Base-by-base conservation (phyloP, 2,113 vertebrate species). In the Phyllopteryx taeniolatus region DNA sequence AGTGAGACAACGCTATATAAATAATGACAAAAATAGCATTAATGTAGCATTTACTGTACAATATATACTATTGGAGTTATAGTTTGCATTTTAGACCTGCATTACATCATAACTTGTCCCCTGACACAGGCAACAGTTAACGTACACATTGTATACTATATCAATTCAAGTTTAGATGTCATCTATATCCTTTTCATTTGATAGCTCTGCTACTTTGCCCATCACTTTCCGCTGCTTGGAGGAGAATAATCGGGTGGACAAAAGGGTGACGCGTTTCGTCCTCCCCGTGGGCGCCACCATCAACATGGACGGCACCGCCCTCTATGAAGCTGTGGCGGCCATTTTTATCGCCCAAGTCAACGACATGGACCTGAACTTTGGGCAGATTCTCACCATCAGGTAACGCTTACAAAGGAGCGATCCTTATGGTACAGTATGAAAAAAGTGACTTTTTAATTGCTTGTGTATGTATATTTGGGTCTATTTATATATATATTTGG, bases 271-370 rank as follows among this genome's bases (percentile, higher is more conserved):
- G 0, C 94, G 97, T 39, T 98, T 98, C 11, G 93, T 99, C 33
- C 91, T 98, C 70, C 97, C 97, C 0, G 97, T 98, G 80, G 97
- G 97, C 8, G 96, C 96, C 83, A 98, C 97, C 0, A 96, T 98
- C 82, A 98, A 98, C 91, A 98, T 98, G 96, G 97, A 98, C 0
- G 97, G 97, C 75, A 99, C 97, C 0, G 97, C 96, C 7, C 92
- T 98, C 11, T 99, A 98, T 0, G 97, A 99, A 75, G 97, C 97
- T 22, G 91, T 98, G 83, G 96, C 97, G 0, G 97, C 97, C 84
- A 98, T 99, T 85, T 99, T 99, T 80, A 99, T 99, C 0, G 97
- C 97, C 39, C 97, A 99, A 80, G 96, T 99, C 83, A 99, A 99
- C 88, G 94, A 96, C 86, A 96, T 98, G n/a, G 95, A 97, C 33